Base-by-base conservation (phyloP, 2,888 invertebrate genomes). In the Ophion costatus region DNA sequence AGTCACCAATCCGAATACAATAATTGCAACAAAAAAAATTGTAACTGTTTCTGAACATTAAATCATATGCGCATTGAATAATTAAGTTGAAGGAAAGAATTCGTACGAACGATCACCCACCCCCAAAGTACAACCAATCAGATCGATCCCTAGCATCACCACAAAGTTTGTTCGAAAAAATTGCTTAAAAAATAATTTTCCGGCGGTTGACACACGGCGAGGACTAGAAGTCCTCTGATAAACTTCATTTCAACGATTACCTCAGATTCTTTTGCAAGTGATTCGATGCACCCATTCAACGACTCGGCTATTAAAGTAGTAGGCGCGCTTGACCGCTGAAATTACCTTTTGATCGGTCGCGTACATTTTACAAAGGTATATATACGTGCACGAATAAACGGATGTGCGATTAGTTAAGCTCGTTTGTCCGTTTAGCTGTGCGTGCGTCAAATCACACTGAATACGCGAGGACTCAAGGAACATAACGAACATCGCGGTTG, bases 401-500 rank as follows among this genome's bases (percentile, higher is more conserved):
- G 24, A 66, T 45, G 82, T 79, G 80, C 88, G 90, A 92, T 92
- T 92, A 92, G 92, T 92, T 91, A 91, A 91, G 89, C 89, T 92
- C 92, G 91, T 92, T 92, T 92, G 92, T 92, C 88, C 90, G 87
- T 87, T 89, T 90, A 90, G 88, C 88, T 87, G 88, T 89, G 88
- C 88, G 87, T 85, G 83, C 90, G 90, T 91, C 89, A 90, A 92
- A 92, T 92, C 90, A 91, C 87, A 87, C 86, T 82, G 89, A 90
- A 88, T 86, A 82, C 38, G 83, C 84, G 80, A 73, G 73, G 64
- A 80, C 88, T 75, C 89, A 91, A 91, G 90, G 88, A 90, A 89
- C 88, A 87, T 91, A 90, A 92, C 90, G 89, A 91, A 92, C 92
- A 85, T 88, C 87, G 82, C 70, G 75, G 70, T 85, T 86, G 85